Percentiles rank a stretch among this genome's conserved stretches.
Conservation (phyloP, 2,113 vertebrate species). For the Sprattus sprattus region DNA sequence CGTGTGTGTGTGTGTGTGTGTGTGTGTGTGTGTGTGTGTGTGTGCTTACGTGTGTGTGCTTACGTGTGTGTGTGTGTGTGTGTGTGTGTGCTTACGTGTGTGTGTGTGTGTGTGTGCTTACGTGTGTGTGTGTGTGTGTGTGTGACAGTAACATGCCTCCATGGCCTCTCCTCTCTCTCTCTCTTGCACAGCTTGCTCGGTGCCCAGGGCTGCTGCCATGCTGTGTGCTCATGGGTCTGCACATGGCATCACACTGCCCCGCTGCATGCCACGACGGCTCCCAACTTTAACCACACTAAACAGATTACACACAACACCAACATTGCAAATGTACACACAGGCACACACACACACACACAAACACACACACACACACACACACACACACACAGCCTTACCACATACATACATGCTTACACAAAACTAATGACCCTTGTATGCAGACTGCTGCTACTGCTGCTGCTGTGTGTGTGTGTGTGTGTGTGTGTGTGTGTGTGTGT, state of each 20-base stretch:
- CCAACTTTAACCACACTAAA: slow-evolving; percentile 32
- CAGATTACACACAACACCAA: slow-evolving; percentile 38
- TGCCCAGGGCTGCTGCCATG: not conserved
- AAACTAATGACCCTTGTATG: not conserved
- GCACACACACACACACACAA: too few relatives aligned
- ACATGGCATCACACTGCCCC: not conserved
- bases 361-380: not conserved
- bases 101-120: slow-evolving; percentile 28
- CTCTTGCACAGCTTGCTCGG: not conserved
- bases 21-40: slow-evolving; percentile 21
- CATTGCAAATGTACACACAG: not conserved
- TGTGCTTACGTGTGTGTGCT: slow-evolving; percentile 5
- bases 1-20: slow-evolving; percentile 32
- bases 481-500: too few relatives aligned
- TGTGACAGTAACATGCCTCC: not conserved
- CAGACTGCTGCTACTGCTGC: too few relatives aligned
- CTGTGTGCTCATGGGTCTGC: not conserved
- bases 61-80: slow-evolving; percentile 22
- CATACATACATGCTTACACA: slow-evolving; percentile 22
- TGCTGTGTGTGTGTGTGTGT: too few relatives aligned
- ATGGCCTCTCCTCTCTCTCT: not conserved
- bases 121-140: too few relatives aligned
- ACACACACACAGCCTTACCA: slow-evolving; percentile 31
- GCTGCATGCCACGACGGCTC: not conserved
- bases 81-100: not conserved